These are phyloP conservation scores for Laodelphax striatellus DNA, from an alignment of 1,140 invertebrate species.

Conservation along the genomic window DNA sequence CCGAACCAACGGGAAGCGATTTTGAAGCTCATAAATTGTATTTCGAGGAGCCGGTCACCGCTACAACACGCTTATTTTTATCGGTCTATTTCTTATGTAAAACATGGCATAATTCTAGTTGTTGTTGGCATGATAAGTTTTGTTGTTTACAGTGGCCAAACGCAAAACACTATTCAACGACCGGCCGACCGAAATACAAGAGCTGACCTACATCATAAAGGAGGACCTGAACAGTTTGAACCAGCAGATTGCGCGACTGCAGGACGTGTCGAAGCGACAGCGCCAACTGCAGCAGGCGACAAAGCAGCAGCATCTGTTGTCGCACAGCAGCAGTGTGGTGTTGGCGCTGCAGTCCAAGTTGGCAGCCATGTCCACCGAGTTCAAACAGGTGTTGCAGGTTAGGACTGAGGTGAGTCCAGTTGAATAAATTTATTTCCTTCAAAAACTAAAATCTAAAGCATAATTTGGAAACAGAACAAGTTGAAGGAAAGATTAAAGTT, in stretches of 20 bases:
- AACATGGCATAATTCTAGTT: too few species aligned
- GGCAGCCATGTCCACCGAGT: slow-evolving; percentile 92
- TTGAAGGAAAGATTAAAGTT: too few species aligned
- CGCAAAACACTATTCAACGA: slow-evolving; percentile 96
- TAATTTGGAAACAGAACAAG: too few species aligned
- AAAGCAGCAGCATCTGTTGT: slow-evolving; percentile 67
- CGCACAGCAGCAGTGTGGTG: slow-evolving; percentile 93
- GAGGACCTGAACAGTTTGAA: slow-evolving; percentile 90
- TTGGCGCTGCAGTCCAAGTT: slow-evolving; percentile 89
- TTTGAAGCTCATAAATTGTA: too few species aligned
- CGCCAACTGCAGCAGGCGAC: slow-evolving; percentile 39
- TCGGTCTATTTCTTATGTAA: too few species aligned
- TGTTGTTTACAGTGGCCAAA: slow-evolving; percentile 75
- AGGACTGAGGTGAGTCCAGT: slow-evolving; percentile 66
- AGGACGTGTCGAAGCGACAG: slow-evolving; percentile 63
- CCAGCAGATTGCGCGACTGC: slow-evolving; percentile 84
- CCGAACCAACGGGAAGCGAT: too few species aligned
- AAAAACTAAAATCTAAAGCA: too few species aligned
- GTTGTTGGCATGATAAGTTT: too few species aligned
- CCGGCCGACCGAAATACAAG: slow-evolving; percentile 88
- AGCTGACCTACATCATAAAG: slow-evolving; percentile 95
- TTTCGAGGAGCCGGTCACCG: too few species aligned
- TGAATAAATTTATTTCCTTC: too few species aligned
- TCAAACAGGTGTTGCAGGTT: slow-evolving; percentile 78
- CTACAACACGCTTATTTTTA: too few species aligned